Evolutionary conservation across 2,888 invertebrate genomes (phyloP), one percentile per base, ranked within the genome.

Genomic region (Argyra leucocephala): DNA sequence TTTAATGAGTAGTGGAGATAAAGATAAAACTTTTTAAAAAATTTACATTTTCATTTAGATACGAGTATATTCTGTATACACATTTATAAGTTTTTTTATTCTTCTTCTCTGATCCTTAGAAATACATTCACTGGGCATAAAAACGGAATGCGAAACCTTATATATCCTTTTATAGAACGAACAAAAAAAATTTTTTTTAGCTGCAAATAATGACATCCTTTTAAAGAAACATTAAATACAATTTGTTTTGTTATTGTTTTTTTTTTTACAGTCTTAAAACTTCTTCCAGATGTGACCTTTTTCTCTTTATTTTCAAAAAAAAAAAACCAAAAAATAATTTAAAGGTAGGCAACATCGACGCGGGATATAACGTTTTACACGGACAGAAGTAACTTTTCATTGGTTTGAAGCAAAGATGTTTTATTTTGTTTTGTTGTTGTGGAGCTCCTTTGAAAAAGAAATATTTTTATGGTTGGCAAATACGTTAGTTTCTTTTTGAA

Each of bases 221-320:
- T 48, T 48, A 48, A 48, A 48, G 18, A 48, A 48, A 48, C 18
- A 48, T 48, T 48, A 48, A 48, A 48, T 15, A 48, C 48, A n/a
- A n/a, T 48, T 48, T 59, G 59, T 23, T n/a, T n/a, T n/a, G n/a
- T n/a, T n/a, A n/a, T n/a, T n/a, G n/a, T n/a, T n/a, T n/a, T n/a
- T n/a, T n/a, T n/a, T n/a, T n/a, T n/a, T n/a, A n/a, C n/a, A n/a
- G n/a, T n/a, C n/a, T n/a, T 23, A 59, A 59, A 59, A 48, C 48
- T 48, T 18, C 22, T 23, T 59, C 59, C 59, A 59, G 59, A 59
- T 59, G 59, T 59, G 59, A 59, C 59, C 59, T 59, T 48, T 48
- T 48, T 48, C 48, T 15, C 48, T 48, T 48, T 48, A 48, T 48
- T 48, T 48, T n/a, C 5, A 5, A 5, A 18, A 48, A 48, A 12